phyloP scores from a whole-genome alignment of 2,888 invertebrate genomes.

The Drosophila mimica region DNA sequence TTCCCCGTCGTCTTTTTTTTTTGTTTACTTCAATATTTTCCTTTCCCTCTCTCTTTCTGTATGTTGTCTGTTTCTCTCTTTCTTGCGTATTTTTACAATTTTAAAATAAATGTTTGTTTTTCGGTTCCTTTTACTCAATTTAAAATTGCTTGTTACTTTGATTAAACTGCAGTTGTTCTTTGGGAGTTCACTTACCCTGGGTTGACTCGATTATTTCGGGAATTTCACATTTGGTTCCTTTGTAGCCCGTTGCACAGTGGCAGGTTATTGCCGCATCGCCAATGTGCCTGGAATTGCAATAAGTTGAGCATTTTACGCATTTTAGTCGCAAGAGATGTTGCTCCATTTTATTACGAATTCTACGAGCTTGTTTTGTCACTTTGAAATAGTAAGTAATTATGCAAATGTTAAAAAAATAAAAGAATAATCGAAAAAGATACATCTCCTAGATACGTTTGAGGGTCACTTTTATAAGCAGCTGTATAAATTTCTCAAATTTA shows the following conservation, averaged over 20 bases:
- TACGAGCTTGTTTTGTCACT: not conserved
- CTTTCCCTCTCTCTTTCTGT: slow-evolving; percentile 1
- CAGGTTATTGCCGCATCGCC: slow-evolving; percentile 91
- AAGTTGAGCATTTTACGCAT: not conserved
- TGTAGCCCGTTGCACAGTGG: slow-evolving; percentile 88
- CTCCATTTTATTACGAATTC: not conserved
- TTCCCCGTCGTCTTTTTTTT: slow-evolving; percentile 34
- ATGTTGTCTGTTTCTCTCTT: not conserved
- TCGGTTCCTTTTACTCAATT: slow-evolving; percentile 32
- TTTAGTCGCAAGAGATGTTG: not conserved
- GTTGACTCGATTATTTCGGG: slow-evolving; percentile 85
- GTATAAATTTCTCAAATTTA: not conserved
- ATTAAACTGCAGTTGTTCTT: slow-evolving; percentile 38
- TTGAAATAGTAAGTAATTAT: not conserved
- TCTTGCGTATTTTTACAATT: slow-evolving; percentile 7
- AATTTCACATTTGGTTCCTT: slow-evolving; percentile 90
- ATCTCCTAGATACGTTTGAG: not conserved
- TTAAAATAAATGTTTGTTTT: slow-evolving; percentile 10
- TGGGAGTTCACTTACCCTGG: slow-evolving; percentile 80
- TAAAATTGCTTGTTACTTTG: slow-evolving; percentile 38
- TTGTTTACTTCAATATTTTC: slow-evolving; percentile 13
- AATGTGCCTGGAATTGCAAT: slow-evolving; percentile 88
- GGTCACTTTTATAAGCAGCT: not conserved
- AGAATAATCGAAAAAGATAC: not conserved
- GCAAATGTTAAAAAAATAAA: not conserved